phyloP scores from a whole-genome alignment of 1,140 invertebrate species.

The Hycleus cichorii region DNA sequence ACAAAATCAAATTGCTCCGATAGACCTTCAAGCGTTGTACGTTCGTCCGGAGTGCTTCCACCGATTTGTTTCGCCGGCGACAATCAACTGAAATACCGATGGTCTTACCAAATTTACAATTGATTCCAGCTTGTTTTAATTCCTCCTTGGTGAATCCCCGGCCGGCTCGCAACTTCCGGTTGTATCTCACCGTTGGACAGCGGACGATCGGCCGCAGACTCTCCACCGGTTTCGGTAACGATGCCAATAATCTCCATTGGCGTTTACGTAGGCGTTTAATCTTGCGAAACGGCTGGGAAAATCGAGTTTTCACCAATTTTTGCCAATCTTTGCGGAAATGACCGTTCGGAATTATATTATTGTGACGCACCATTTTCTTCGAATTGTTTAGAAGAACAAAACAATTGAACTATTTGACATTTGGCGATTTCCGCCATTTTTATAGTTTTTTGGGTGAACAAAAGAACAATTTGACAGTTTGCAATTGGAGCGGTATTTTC shows the following conservation, averaged over 20 bases:
- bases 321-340: slow-evolving; percentile 99
- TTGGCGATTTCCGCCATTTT: too few species aligned
- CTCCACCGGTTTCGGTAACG: slow-evolving; percentile 84
- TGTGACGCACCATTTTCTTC: slow-evolving; percentile 47
- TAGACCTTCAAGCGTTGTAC: slow-evolving; percentile 7
- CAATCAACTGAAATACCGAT: slow-evolving; percentile 93
- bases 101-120: slow-evolving; percentile 71
- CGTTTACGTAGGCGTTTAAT: slow-evolving; percentile 60
- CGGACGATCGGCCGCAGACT: slow-evolving; percentile 81
- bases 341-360: slow-evolving; percentile 96
- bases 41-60: background rate
- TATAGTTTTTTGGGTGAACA: too few species aligned
- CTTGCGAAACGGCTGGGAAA: slow-evolving; percentile 90
- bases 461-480: too few species aligned
- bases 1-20: background rate
- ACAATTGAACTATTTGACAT: too few species aligned
- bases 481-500: too few species aligned
- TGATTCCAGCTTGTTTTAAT: slow-evolving; percentile 78
- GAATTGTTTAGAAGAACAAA: too few species aligned
- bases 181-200: slow-evolving; percentile 86
- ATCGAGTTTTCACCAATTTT: slow-evolving; percentile 90
- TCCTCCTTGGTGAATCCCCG: slow-evolving; percentile 93
- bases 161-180: slow-evolving; percentile 81
- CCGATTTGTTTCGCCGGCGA: slow-evolving; percentile 73
- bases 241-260: slow-evolving; percentile 63